Evolutionary conservation across 2,797 vertebrate genomes (phyloP), one percentile per base, ranked within the genome.

Genomic region (Parauchenoglanis ngamensis): DNA sequence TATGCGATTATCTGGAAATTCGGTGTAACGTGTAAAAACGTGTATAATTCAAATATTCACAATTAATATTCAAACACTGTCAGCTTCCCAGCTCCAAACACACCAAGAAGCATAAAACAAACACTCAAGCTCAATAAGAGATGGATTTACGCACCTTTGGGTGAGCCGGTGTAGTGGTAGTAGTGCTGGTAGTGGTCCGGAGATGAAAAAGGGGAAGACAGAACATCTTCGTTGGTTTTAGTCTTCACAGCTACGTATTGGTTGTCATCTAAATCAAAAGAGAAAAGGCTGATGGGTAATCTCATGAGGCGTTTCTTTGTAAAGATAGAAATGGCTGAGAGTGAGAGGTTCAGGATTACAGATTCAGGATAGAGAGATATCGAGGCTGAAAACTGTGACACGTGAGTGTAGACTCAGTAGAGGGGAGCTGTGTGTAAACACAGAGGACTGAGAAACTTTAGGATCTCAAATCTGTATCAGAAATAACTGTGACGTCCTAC

Each of bases 141-240:
- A 5, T 15, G 54, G 31, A 61, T 52, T 44, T 31, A 21, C 63
- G 1, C 35, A 90, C 90, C 86, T 88, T 89, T 91, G 2, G 90
- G 98, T 5, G 98, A 99, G 85, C 96, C 94, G 0, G 95, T 94
- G 84, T 97, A 97, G 75, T 97, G 96, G 95, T 96, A 99, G 92
- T 97, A 99, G 86, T 97, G 97, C 86, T 98, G 97, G 94, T 97
- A 98, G 1, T 96, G 94, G 86, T 96, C 96, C 0, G 97, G 97
- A 0, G 96, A 97, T 17, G 97, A 94, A 76, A 97, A 96, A 70
- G 96, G 96, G 15, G 97, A 95, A 85, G 97, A 96, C 12, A 97
- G 90, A 0, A 98, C 96, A 91, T 99, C 97, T 90, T 98, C 97
- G 0, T 97, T 98, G 90, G 97, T 97, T 95, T 97, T 97, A 90